phyloP scores from a whole-genome alignment of 2,797 vertebrate species.

The Xenopus petersii region DNA sequence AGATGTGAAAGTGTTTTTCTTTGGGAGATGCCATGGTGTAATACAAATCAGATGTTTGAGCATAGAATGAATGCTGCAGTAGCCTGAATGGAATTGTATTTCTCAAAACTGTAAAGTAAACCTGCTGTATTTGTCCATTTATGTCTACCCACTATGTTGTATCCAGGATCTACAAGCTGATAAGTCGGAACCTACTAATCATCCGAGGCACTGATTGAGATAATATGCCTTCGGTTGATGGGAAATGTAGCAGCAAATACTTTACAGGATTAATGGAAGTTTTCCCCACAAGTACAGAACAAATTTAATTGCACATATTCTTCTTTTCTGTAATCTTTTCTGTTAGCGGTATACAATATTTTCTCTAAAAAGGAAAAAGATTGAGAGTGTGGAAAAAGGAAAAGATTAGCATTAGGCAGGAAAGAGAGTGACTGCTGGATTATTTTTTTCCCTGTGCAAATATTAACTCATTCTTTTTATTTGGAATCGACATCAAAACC shows the following conservation, averaged over 20 bases:
- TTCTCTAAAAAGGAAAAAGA: too few relatives aligned
- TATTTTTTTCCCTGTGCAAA: too few relatives aligned
- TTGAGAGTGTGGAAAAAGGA: too few relatives aligned
- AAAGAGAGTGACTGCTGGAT: too few relatives aligned
- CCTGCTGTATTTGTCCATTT: neutral
- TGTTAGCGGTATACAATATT: neutral
- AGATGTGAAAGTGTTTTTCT: constrained; percentile 30
- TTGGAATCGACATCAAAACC: too few relatives aligned
- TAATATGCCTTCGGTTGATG: neutral
- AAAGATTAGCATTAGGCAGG: too few relatives aligned
- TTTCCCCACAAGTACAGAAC: neutral
- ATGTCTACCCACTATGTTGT: neutral
- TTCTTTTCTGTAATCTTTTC: constrained; percentile 1
- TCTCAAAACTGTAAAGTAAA: constrained; percentile 9
- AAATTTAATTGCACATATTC: neutral
- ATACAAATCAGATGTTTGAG: constrained; percentile 14
- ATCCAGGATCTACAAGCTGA: constrained; percentile 4
- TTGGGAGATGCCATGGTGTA: constrained; percentile 5
- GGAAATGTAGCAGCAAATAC: neutral
- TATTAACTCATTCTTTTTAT: too few relatives aligned
- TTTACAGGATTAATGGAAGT: constrained; percentile 3
- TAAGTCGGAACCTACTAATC: constrained; percentile 16
- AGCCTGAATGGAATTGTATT: constrained; percentile 8
- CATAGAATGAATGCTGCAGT: constrained; percentile 6
- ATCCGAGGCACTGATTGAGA: constrained; percentile 7